Percentiles rank a stretch among this genome's conserved stretches.
Conservation (phyloP, 2,113 vertebrate genomes). For the Gavia stellata region DNA sequence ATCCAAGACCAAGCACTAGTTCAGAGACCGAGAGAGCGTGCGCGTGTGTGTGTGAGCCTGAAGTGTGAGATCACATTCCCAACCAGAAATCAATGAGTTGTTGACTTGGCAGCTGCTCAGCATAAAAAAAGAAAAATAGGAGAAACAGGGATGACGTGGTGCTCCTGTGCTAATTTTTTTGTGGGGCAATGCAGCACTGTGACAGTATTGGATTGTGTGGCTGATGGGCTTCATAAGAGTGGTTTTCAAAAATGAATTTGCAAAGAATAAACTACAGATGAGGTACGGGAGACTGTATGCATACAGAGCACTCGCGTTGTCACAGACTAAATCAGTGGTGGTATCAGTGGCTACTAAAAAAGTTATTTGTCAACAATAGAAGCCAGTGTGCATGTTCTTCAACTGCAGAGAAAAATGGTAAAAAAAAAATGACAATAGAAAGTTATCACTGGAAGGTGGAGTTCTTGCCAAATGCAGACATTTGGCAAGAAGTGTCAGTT, state of each 20-base stretch:
- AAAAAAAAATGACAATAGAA: not conserved
- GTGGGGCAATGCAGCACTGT: not conserved
- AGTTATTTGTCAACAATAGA: not conserved
- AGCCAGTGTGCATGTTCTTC: not conserved
- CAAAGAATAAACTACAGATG: not conserved
- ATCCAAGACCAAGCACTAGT: not conserved
- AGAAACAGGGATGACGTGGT: not conserved
- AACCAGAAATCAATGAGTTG: not conserved
- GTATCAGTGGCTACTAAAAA: not conserved
- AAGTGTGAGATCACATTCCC: not conserved
- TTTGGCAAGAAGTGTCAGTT: not conserved
- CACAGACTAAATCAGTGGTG: not conserved
- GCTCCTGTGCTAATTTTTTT: not conserved
- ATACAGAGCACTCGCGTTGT: accelerated
- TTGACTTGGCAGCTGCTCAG: not conserved
- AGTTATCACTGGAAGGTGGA: not conserved
- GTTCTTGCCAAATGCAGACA: not conserved
- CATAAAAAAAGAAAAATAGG: not conserved
- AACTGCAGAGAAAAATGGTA: not conserved
- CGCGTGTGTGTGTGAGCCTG: not conserved
- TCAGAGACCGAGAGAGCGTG: not conserved
- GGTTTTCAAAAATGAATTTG: not conserved
- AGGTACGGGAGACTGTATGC: not conserved
- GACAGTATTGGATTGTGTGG: not conserved
- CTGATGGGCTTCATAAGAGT: not conserved